Conservation (phyloP, 2,888 invertebrate genomes). For the Lacanobia oleracea region DNA sequence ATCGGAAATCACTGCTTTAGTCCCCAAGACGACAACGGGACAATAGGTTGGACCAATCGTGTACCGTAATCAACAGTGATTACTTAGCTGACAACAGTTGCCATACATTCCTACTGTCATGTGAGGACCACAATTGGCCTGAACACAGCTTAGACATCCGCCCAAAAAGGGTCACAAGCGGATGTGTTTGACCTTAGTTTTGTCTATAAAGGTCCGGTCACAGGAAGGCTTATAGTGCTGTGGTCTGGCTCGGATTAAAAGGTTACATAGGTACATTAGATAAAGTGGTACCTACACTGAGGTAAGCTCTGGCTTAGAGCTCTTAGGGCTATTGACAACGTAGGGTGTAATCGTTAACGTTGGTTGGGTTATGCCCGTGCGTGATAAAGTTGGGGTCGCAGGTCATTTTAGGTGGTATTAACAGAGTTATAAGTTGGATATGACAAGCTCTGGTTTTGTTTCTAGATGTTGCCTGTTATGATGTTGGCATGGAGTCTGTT, state of each 20-base stretch:
- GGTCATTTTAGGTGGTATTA: neutral
- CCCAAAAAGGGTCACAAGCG: neutral
- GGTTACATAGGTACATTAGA: conserved; percentile 18
- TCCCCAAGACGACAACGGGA: neutral
- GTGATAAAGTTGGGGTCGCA: neutral
- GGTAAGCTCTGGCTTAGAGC: conserved; percentile 9
- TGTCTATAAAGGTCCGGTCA: conserved; percentile 15
- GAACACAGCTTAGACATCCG: conserved; percentile 21
- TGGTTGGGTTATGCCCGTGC: neutral
- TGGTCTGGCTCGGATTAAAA: conserved; percentile 10
- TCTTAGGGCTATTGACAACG: conserved; percentile 31
- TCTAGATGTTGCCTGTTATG: neutral
- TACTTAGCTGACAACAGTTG: conserved; percentile 26
- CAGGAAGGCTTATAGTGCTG: conserved; percentile 10
- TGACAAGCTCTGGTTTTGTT: neutral
- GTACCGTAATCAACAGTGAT: conserved; percentile 44
- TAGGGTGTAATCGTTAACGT: neutral
- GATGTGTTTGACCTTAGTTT: conserved; percentile 26
- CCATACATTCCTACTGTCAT: neutral
- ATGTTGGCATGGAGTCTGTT: neutral
- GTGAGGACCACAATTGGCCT: conserved; percentile 32
- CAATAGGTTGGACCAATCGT: conserved; percentile 33
- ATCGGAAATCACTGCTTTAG: conserved; percentile 17
- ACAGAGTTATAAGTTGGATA: neutral
- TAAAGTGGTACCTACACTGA: conserved; percentile 22